Evolutionary conservation across 2,113 vertebrate species (phyloP), one percentile per base, ranked within the genome.

Genomic region (Leucoraja erinaceus): DNA sequence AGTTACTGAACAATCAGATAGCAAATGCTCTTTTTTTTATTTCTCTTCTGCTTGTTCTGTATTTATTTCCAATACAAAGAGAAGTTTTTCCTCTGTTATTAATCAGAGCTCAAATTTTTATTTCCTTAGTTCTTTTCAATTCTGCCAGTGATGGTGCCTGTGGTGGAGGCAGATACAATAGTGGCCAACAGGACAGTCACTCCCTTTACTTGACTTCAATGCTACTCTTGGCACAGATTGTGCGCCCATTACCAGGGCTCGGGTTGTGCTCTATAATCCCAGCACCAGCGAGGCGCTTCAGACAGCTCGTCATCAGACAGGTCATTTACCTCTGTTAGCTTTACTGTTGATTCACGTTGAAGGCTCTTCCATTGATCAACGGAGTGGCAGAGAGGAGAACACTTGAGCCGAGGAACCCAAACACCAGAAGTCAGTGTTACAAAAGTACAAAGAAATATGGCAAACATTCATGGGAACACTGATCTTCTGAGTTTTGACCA

Each of bases 161-260:
- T 20, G 0, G 38, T 47, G 38, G 38, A 47, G 38, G 38, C 38
- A 47, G 38, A 47, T 47, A 47, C 38, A 47, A 47, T 47, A 47
- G 38, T 47, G 38, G 38, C 38, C 38, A 47, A 47, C 38, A 47
- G 38, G 38, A 3, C 3, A 3, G 72, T 38, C 66, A 91, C 38
- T 91, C 31, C 90, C 38, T 91, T 90, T 72, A 68, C 90, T 91
- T 8, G 25, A 91, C 68, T 91, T 91, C 68, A 91, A 91, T 91
- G 66, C 66, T 72, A 54, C 90, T 54, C 47, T 72, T 68, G 18
- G 33, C 66, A 25, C 20, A 72, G 90, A 74, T 68, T 91, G 66
- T 47, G 90, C 90, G 68, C n/a, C 90, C 90, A 91, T 91, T 33
- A 3, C 31, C 90, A 91, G 90, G 33, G 18, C 33, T 72, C 90